Conservation (phyloP, 2,888 invertebrate genomes). For the Acanthosepion pharaonis region DNA sequence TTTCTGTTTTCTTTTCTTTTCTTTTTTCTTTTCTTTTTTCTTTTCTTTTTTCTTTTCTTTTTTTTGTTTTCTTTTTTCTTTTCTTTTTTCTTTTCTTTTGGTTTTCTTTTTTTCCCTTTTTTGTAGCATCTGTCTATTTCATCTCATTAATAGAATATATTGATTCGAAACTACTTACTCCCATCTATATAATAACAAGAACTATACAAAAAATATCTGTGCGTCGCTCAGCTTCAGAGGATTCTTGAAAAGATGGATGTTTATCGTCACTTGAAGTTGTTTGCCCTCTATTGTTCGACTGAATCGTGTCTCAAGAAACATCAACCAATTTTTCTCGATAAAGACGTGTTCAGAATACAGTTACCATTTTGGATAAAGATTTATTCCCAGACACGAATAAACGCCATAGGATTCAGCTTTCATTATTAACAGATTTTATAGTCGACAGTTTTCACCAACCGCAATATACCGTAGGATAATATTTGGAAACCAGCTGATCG, state of each 20-base stretch:
- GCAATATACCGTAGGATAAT: background rate
- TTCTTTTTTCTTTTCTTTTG: too few relatives aligned
- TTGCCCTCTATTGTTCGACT: background rate
- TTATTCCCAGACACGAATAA: background rate
- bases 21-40: too few relatives aligned
- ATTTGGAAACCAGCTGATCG: background rate
- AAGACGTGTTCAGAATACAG: background rate
- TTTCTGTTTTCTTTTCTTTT: too few relatives aligned
- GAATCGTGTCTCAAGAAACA: slow-evolving; percentile 4
- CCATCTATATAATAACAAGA: background rate
- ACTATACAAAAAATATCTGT: background rate
- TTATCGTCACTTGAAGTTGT: background rate
- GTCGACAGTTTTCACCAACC: background rate
- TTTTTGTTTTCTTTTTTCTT: too few relatives aligned
- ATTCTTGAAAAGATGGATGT: background rate
- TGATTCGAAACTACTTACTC: background rate
- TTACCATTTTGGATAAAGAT: background rate
- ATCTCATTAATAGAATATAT: background rate
- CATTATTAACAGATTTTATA: background rate
- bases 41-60: too few relatives aligned
- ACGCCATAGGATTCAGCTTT: background rate
- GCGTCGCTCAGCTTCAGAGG: background rate
- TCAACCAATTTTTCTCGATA: background rate
- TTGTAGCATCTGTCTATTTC: too few relatives aligned
- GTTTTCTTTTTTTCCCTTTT: too few relatives aligned